Conservation (phyloP, 2,888 invertebrate species). For the Oxycera nigricornis region DNA sequence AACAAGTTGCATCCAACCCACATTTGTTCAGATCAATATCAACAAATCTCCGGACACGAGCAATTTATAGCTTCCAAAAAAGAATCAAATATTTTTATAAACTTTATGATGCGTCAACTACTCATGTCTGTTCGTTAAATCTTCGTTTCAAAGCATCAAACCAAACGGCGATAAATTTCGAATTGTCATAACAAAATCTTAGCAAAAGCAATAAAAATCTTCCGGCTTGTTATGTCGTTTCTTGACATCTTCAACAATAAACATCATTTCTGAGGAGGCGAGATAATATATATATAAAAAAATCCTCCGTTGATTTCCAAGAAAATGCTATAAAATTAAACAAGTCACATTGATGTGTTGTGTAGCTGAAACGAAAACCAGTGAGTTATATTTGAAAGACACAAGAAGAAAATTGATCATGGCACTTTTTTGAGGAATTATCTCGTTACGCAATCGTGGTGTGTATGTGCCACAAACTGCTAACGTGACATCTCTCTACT, state of each 20-base stretch:
- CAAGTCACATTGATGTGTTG: too few relatives aligned
- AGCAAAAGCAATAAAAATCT: constrained; percentile 10
- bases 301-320: background rate
- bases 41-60: too few relatives aligned
- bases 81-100: too few relatives aligned
- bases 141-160: background rate
- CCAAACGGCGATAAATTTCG: background rate
- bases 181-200: constrained; percentile 7
- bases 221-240: constrained; percentile 3
- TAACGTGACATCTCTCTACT: constrained; percentile 19
- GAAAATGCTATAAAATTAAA: background rate
- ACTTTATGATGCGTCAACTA: too few relatives aligned
- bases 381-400: background rate
- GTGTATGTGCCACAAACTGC: background rate
- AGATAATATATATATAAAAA: background rate
- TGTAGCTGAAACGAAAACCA: too few relatives aligned
- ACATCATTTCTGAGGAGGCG: background rate
- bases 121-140: background rate
- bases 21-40: too few relatives aligned
- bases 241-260: background rate
- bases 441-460: background rate
- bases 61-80: too few relatives aligned
- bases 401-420: background rate
- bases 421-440: background rate
- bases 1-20: too few relatives aligned